Conservation (phyloP, 2,797 vertebrate species). For the Neoniphon sammara region DNA sequence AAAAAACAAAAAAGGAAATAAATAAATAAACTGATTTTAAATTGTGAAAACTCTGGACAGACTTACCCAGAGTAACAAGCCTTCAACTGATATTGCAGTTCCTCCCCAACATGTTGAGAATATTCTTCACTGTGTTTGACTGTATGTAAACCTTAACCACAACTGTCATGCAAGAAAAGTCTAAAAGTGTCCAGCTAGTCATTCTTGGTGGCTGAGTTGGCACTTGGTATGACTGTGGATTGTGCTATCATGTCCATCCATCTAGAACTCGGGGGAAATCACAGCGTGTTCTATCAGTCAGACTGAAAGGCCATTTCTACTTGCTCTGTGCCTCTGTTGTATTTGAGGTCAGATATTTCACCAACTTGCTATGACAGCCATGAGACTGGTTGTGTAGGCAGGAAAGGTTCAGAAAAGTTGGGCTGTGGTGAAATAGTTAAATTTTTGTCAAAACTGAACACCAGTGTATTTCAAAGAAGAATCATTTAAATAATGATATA, state of each 20-base stretch:
- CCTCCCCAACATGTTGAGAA: not conserved
- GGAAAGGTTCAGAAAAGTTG: constrained; percentile 7
- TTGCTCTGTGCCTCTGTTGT: constrained; percentile 63
- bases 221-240: constrained; percentile 61
- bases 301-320: constrained; percentile 69
- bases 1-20: not conserved
- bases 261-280: constrained; percentile 72
- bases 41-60: not conserved
- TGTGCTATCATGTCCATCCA: constrained; percentile 64
- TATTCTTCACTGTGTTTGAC: not conserved
- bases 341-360: constrained; percentile 66
- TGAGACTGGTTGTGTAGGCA: constrained; percentile 36
- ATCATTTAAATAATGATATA: too few relatives aligned
- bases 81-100: not conserved
- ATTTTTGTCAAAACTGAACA: not conserved
- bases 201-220: constrained; percentile 61
- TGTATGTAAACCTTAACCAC: not conserved
- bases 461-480: not conserved
- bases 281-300: constrained; percentile 71
- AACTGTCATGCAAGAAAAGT: not conserved
- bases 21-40: too few relatives aligned
- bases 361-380: constrained; percentile 49
- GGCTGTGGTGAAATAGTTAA: not conserved
- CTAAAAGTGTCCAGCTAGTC: constrained; percentile 43
- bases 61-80: not conserved